Evolutionary conservation across 2,113 vertebrate genomes (phyloP), one percentile per base, ranked within the genome.

Genomic region (Vicugna pacos): DNA sequence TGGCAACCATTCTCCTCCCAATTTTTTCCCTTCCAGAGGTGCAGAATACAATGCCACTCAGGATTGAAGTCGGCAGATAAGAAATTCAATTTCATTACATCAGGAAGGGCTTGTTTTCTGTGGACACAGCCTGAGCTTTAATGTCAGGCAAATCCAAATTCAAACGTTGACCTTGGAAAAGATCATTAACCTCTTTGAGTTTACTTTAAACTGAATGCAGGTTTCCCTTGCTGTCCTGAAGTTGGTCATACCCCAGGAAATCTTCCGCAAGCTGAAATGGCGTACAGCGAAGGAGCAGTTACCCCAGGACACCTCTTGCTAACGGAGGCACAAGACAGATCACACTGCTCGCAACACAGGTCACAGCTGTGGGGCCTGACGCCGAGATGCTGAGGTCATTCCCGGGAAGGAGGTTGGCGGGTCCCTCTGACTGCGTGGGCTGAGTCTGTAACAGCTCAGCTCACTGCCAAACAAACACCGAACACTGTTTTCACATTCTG

Each of bases 61-160:
- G 76, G 73, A 96, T 6, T 82, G 85, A 91, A 77, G 81, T 42
- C 13, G 13, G 58, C 67, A 95, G 91, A 96, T 97, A 96, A 97
- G 96, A 88, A 96, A 79, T 65, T 91, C 72, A 94, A 72, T 85
- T 80, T 91, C 56, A 93, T 93, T 91, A 89, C 28, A 46, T 82
- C 35, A 82, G 48, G 42, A 35, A 32, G 56, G 16, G 28, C 50
- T 91, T 77, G 5, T 93, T 64, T 93, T 72, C 48, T 24, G 22
- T 30, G 77, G 79, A 58, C 56, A 58, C 19, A 38, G 60, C 46
- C 79, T 86, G 54, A 56, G 52, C 28, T 64, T 93, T 56, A 83
- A 77, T 58, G 20, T 75, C 95, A 93, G 77, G 89, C 42, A 84
- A 87, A 60, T 88, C 58, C 48, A 76, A 35, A 83, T 95, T 72